These are phyloP conservation scores for Urocolius indicus DNA, from an alignment of 2,113 vertebrate species.

Conservation along the genomic window DNA sequence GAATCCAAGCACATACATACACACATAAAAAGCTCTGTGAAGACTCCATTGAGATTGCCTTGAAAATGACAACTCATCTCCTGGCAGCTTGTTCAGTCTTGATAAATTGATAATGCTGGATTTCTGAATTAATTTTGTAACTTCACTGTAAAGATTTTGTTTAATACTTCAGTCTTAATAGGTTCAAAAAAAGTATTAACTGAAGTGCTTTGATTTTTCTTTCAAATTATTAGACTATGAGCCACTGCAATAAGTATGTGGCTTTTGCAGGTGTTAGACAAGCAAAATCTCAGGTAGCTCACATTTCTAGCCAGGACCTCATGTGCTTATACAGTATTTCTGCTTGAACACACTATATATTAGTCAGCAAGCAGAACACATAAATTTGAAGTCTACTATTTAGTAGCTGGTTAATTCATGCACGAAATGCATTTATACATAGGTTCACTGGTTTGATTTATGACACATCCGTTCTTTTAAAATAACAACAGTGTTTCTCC, in stretches of 20 bases:
- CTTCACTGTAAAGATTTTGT: background rate
- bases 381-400: background rate
- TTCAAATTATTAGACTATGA: background rate
- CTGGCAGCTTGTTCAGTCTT: background rate
- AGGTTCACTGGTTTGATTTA: slow-evolving; percentile 11
- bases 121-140: background rate
- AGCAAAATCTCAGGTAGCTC: background rate
- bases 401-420: slow-evolving; percentile 34
- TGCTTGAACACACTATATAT: background rate
- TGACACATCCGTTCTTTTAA: background rate
- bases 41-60: background rate
- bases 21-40: background rate
- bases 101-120: background rate
- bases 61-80: background rate
- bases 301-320: background rate
- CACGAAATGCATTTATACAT: background rate
- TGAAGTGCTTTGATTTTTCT: background rate
- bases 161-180: background rate
- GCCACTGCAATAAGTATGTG: background rate
- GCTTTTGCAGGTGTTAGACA: background rate
- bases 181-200: background rate
- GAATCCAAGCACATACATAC: background rate
- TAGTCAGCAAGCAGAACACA: background rate
- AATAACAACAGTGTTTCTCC: background rate
- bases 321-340: background rate